phyloP scores from a whole-genome alignment of 2,797 vertebrate species.

The Chrysocyon brachyurus region DNA sequence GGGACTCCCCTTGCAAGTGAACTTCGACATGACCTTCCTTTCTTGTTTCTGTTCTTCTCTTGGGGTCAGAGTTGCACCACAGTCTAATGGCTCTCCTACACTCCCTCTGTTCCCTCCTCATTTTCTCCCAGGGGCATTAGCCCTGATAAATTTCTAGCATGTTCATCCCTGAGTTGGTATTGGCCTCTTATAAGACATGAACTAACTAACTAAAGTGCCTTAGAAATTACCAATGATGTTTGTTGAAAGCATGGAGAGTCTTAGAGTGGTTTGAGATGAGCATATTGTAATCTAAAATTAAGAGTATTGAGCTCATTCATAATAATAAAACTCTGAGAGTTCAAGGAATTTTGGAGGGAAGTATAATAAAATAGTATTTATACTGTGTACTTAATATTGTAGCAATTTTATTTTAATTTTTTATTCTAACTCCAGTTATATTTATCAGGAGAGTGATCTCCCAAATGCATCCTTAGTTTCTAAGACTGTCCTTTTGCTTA shows the following conservation, averaged over 20 bases:
- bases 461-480: background rate
- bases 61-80: background rate
- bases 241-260: background rate
- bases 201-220: background rate
- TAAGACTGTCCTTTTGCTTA: background rate
- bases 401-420: background rate
- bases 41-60: background rate
- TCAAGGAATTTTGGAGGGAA: background rate
- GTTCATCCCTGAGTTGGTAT: background rate
- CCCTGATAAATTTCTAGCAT: background rate
- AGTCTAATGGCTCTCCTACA: background rate
- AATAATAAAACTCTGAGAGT: background rate
- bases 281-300: background rate
- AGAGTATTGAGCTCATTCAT: background rate
- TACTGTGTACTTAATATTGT: background rate
- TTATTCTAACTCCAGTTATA: background rate
- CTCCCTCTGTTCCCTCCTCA: background rate
- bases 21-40: background rate
- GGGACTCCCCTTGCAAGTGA: background rate
- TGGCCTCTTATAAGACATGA: background rate
- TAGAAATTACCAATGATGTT: background rate
- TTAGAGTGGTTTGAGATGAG: background rate
- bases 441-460: background rate
- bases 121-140: background rate
- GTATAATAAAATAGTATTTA: background rate